phyloP scores from a whole-genome alignment of 2,888 invertebrate species.

The Stramonita haemastoma region DNA sequence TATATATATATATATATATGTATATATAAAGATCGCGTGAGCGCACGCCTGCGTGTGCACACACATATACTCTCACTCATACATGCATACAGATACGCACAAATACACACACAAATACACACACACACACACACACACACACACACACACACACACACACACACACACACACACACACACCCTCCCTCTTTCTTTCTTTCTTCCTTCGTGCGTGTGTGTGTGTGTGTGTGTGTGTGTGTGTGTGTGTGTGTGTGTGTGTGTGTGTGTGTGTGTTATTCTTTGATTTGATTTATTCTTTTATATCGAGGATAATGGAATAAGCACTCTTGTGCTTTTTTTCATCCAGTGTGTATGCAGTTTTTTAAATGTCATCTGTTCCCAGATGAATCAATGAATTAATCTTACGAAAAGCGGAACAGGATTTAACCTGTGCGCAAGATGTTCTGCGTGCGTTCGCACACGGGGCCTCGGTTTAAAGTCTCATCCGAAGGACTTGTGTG shows the following conservation, averaged over 20 bases:
- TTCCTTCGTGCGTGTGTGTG: background rate
- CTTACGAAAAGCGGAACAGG: no score
- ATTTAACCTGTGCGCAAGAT: no score
- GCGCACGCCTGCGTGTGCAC: background rate
- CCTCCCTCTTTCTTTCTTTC: no score
- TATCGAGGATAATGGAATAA: no score
- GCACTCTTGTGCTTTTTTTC: no score
- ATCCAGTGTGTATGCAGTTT: no score
- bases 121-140: background rate
- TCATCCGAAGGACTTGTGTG: no score
- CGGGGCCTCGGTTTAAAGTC: no score
- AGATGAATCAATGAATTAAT: no score
- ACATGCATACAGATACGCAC: background rate
- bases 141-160: constrained; percentile 17
- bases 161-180: constrained; percentile 14
- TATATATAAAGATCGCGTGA: background rate
- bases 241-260: background rate
- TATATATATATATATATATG: background rate
- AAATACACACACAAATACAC: background rate
- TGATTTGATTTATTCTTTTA: no score
- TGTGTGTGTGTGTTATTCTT: background rate
- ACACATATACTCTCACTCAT: background rate
- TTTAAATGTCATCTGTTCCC: no score
- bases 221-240: background rate
- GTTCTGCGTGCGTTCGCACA: no score